Evolutionary conservation across 2,797 vertebrate species (phyloP), one percentile per base, ranked within the genome.

Genomic region (Mustela erminea): DNA sequence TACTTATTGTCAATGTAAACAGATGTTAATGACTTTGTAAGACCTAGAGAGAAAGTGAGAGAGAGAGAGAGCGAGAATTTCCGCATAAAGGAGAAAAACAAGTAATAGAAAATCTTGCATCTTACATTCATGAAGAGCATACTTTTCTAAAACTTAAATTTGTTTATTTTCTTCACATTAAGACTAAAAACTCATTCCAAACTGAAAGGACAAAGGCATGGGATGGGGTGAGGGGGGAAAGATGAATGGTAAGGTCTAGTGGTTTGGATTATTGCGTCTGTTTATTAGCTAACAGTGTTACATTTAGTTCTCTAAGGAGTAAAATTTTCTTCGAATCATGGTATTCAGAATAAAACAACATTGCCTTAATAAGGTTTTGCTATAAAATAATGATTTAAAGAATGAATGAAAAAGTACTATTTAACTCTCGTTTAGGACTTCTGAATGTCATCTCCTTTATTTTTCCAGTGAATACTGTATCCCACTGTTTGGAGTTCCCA

Each of bases 1-100:
- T 97, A 98, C 98, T 98, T 98, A 98, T 97, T 97, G 49, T 82
- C 43, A 92, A 7, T 88, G 78, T 95, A 98, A 98, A 97, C 78
- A 98, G 80, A 98, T 98, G 82, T 78, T 97, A 98, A 97, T 96
- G 77, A 87, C 78, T 29, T 96, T 94, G 80, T 88, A 95, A 96
- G 64, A 98, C 74, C 20, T 92, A 83, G 49, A 96, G 35, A 82
- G 74, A 29, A 77, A n/a, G 12, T 23, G 27, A 72, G 17, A 38
- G 0, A 46, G 20, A n/a, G 8, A 87, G 2, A 21, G 9, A 56
- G 11, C n/a, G 9, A 66, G 3, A 41, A 56, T 83, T 86, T 66
- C 6, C 21, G 14, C 83, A 21, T 91, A 81, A 70, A 82, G 9
- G 10, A 85, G 58, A 92, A 89, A 83, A 82, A 87, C 10, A 8